These are phyloP conservation scores for Aplodontia rufa DNA, from an alignment of 2,113 vertebrate species.

Conservation along the genomic window DNA sequence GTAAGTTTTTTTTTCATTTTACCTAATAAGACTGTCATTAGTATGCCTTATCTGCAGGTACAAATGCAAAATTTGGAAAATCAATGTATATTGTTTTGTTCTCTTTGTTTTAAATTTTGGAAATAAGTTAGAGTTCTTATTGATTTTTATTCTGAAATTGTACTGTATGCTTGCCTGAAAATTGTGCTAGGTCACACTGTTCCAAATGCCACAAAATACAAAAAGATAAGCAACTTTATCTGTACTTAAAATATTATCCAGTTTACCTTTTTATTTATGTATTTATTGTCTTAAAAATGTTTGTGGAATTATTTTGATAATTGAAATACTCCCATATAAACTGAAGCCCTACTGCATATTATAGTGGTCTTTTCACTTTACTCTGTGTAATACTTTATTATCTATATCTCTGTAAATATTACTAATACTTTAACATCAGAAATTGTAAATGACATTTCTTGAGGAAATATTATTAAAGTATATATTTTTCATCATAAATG, in stretches of 20 bases:
- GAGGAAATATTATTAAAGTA: neutral
- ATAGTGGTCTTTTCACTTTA: neutral
- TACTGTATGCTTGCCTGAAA: constrained; percentile 13
- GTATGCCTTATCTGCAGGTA: neutral
- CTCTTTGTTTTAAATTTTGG: constrained; percentile 39
- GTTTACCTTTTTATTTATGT: neutral
- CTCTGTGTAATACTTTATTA: too few relatives aligned
- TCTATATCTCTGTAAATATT: constrained; percentile 24
- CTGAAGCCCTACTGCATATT: neutral
- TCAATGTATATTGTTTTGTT: neutral
- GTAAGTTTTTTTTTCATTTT: neutral
- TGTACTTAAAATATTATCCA: neutral
- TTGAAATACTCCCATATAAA: neutral
- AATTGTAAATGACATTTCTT: neutral
- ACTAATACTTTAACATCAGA: neutral
- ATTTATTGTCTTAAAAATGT: neutral
- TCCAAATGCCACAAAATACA: constrained; percentile 30
- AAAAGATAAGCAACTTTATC: neutral
- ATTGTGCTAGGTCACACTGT: neutral
- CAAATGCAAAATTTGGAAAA: neutral
- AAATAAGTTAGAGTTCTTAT: neutral
- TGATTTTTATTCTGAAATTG: neutral
- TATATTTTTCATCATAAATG: neutral
- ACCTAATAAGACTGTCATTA: neutral
- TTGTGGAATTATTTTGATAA: constrained; percentile 1